These are phyloP conservation scores for Xenentodon cancila DNA, from an alignment of 2,797 vertebrate genomes.

Conservation along the genomic window DNA sequence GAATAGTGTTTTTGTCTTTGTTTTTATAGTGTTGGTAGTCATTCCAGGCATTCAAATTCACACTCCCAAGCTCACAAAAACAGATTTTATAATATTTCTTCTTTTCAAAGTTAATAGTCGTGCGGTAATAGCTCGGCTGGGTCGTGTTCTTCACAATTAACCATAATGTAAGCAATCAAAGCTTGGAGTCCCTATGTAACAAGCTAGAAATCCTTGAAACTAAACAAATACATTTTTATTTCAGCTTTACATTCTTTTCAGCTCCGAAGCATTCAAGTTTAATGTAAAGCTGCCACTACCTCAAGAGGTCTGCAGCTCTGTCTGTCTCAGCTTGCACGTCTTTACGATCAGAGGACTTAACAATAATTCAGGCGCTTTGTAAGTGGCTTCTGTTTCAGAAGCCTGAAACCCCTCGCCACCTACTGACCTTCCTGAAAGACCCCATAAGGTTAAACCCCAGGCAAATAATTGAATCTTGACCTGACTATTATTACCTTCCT, in stretches of 20 bases:
- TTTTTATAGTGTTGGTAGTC: too few relatives aligned
- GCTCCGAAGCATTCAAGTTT: conserved; percentile 2
- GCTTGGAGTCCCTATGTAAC: not conserved
- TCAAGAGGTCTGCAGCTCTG: conserved; percentile 14
- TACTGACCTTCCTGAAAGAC: conserved; percentile 69
- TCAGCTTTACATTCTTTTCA: not conserved
- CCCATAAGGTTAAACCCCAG: conserved; percentile 75
- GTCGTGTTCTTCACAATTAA: conserved; percentile 7
- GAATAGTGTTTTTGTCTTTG: too few relatives aligned
- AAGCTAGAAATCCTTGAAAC: not conserved
- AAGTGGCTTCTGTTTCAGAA: conserved; percentile 69
- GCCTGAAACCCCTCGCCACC: conserved; percentile 34
- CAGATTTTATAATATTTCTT: not conserved
- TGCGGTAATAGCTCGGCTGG: not conserved
- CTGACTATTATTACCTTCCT: conserved; percentile 70
- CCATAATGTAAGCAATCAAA: not conserved
- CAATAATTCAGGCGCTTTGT: conserved; percentile 55
- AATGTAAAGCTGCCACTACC: not conserved
- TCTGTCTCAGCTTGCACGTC: conserved; percentile 24
- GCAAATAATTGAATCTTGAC: conserved; percentile 78
- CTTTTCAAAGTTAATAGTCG: not conserved
- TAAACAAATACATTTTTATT: not conserved
- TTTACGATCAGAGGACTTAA: conserved; percentile 42
- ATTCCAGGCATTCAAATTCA: too few relatives aligned
- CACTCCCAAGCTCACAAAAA: too few relatives aligned